Percentiles rank a stretch among this genome's conserved stretches.
phyloP scores from a whole-genome alignment of 2,888 invertebrate species.

The Bellardia pandia region DNA sequence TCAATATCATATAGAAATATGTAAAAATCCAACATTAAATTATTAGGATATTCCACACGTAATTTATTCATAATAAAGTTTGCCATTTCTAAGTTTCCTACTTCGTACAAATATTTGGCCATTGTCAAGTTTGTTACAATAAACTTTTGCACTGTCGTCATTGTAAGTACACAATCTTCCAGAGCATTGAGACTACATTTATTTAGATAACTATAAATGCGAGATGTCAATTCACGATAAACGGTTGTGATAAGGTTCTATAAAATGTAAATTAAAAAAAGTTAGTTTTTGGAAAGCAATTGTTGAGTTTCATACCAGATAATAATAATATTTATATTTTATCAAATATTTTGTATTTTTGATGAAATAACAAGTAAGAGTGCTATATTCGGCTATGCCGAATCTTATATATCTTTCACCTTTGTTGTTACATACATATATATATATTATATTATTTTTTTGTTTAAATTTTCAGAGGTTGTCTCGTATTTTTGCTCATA shows the following conservation, averaged over 20 bases:
- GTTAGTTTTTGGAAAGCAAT: not conserved
- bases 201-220: conserved; percentile 58
- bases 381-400: too few relatives aligned
- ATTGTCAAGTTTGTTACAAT: conserved; percentile 57
- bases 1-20: conserved; percentile 77
- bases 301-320: too few relatives aligned
- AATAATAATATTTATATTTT: too few relatives aligned
- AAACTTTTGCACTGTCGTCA: not conserved
- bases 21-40: conserved; percentile 75
- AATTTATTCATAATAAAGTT: conserved; percentile 53
- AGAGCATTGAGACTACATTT: conserved; percentile 45
- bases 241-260: conserved; percentile 73
- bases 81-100: conserved; percentile 63
- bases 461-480: too few relatives aligned
- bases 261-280: not conserved
- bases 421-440: too few relatives aligned
- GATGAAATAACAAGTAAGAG: too few relatives aligned
- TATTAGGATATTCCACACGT: conserved; percentile 55
- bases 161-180: conserved; percentile 32
- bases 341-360: too few relatives aligned
- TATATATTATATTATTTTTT: too few relatives aligned
- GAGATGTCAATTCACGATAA: conserved; percentile 68
- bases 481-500: too few relatives aligned
- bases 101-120: conserved; percentile 66
- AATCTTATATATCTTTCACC: too few relatives aligned